Evolutionary conservation across 2,797 vertebrate species (phyloP).

Genomic region (Phrynocephalus forsythii): DNA sequence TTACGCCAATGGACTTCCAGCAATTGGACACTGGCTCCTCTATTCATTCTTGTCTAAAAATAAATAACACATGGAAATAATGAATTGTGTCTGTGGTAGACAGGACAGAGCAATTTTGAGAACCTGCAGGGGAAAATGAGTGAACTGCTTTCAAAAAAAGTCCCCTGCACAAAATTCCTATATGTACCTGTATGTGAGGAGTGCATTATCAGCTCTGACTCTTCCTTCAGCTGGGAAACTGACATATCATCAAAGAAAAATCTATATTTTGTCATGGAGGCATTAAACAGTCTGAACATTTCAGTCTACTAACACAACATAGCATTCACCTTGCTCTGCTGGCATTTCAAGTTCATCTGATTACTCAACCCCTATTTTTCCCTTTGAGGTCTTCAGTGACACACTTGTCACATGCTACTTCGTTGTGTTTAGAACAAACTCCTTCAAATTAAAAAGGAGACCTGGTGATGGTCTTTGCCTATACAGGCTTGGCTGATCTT

Average conservation of each 20-base stretch:
- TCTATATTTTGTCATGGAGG: neutral
- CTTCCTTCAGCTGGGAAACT: neutral
- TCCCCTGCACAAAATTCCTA: neutral
- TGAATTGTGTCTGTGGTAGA: neutral
- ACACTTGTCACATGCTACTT: no score
- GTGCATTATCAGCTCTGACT: neutral
- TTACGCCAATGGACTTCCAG: no score
- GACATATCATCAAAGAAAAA: neutral
- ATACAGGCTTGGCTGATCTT: neutral
- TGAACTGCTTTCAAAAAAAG: neutral
- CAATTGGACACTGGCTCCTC: no score
- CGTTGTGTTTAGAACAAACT: neutral
- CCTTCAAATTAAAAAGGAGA: fast-evolving
- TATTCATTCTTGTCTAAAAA: neutral
- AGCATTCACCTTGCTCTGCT: neutral
- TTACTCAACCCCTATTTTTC: neutral
- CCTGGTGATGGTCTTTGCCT: neutral
- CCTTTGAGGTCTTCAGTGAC: neutral
- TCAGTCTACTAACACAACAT: neutral
- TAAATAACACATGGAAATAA: neutral
- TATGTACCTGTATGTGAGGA: no score
- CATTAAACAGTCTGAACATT: neutral
- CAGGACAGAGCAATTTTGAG: neutral
- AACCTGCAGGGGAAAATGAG: neutral
- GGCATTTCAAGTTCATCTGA: fast-evolving